A percentile compares a stretch with the other conserved stretches of the same genome.
These are phyloP conservation scores for Catharus fuscescens DNA, from an alignment of 2,113 vertebrate genomes.

Conservation along the genomic window DNA sequence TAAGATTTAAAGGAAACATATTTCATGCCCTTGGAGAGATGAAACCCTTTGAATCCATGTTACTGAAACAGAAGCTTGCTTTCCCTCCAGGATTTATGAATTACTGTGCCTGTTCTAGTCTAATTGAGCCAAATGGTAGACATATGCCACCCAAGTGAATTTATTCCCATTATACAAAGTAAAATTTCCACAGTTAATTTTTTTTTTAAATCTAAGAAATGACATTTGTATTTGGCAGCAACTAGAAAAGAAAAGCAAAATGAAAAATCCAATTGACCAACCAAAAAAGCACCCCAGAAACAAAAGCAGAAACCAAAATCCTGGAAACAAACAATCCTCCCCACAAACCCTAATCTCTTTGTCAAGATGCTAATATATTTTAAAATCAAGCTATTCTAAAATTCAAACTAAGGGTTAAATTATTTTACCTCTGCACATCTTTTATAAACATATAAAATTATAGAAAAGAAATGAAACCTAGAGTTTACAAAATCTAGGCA, in stretches of 20 bases:
- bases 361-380: background rate
- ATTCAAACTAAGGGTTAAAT: background rate
- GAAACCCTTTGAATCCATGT: constrained; percentile 18
- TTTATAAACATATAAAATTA: background rate
- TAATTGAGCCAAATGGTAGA: constrained; percentile 48
- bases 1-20: constrained; percentile 45
- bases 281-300: background rate
- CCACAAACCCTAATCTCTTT: background rate
- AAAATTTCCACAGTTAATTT: background rate
- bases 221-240: background rate
- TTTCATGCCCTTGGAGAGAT: constrained; percentile 29
- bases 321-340: background rate
- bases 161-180: background rate
- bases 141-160: constrained; percentile 16
- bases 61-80: constrained; percentile 21
- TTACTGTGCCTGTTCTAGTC: background rate
- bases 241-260: background rate
- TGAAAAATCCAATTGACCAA: background rate
- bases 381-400: background rate
- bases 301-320: background rate
- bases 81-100: constrained; percentile 47
- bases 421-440: background rate
- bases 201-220: background rate
- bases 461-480: background rate
- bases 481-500: background rate